Conservation (phyloP, 1,140 invertebrate species). For the Nylanderia fulva region DNA sequence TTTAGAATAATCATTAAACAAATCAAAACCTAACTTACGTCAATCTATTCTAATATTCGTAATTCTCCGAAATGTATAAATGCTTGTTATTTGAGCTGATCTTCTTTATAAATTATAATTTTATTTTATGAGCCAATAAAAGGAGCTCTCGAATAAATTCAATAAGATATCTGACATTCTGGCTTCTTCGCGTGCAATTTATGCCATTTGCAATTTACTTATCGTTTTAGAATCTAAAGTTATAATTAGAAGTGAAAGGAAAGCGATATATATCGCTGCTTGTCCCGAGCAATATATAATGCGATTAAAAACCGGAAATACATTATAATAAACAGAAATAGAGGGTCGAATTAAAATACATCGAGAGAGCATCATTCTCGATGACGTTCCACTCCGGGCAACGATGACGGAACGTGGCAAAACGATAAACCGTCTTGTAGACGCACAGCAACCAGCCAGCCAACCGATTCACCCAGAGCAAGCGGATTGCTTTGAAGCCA, state of each 20-base stretch:
- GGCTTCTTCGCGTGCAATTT: background rate
- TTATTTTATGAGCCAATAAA: background rate
- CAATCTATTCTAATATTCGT: background rate
- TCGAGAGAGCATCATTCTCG: background rate
- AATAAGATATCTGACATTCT: background rate
- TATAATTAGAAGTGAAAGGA: background rate
- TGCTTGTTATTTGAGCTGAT: background rate
- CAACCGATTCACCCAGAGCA: slow-evolving; percentile 16
- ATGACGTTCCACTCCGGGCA: background rate
- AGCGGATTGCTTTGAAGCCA: slow-evolving; percentile 55
- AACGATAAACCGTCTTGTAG: slow-evolving; percentile 29
- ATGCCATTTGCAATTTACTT: background rate
- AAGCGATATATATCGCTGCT: background rate
- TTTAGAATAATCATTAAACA: no score
- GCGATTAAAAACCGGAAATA: background rate
- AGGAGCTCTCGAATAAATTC: background rate
- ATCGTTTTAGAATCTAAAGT: background rate
- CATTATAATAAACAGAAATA: background rate
- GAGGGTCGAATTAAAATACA: background rate
- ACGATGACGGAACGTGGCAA: slow-evolving; percentile 28
- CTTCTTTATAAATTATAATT: background rate
- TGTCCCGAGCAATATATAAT: background rate
- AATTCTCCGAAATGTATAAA: background rate
- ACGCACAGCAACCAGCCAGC: background rate
- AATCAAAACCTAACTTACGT: background rate